Percentiles rank a stretch among this genome's conserved stretches.
phyloP scores from a whole-genome alignment of 2,113 vertebrate genomes.

The Lucifuga dentata region DNA sequence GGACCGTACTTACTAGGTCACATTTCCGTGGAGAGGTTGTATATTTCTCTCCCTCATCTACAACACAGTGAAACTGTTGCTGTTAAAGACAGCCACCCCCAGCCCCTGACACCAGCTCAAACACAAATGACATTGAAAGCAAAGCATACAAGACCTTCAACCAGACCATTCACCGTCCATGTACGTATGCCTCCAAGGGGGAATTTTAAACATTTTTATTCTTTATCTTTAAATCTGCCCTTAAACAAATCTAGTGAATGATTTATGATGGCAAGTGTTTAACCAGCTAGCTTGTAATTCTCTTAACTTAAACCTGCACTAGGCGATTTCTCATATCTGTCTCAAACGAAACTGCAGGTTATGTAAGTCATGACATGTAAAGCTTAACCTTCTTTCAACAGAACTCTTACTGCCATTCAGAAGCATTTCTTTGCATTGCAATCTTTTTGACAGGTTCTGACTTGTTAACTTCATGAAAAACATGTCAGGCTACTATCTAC shows the following conservation, averaged over 20 bases:
- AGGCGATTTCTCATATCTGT: too few species aligned
- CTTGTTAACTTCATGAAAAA: too few species aligned
- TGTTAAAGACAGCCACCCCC: slow-evolving; percentile 88
- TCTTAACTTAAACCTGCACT: not conserved
- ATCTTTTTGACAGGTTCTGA: too few species aligned
- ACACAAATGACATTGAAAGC: slow-evolving; percentile 71
- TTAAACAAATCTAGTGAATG: too few species aligned
- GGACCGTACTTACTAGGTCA: slow-evolving; percentile 95
- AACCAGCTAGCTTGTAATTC: too few species aligned
- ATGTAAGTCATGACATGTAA: too few species aligned
- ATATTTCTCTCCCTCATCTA: slow-evolving; percentile 91
- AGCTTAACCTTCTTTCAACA: too few species aligned
- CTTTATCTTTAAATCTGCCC: not conserved
- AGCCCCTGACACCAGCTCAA: slow-evolving; percentile 64
- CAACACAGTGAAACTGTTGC: slow-evolving; percentile 95
- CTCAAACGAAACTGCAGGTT: too few species aligned
- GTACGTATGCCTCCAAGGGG: not conserved
- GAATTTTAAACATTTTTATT: not conserved
- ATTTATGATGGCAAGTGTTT: too few species aligned
- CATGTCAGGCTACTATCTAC: too few species aligned
- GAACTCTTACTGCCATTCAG: too few species aligned
- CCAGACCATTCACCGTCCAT: slow-evolving; percentile 49
- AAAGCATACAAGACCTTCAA: slow-evolving; percentile 63
- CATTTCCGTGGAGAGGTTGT: slow-evolving; percentile 91
- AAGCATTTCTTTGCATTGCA: too few species aligned